Conservation (phyloP, 2,797 vertebrate genomes). For the Ptychadena robeensis region DNA sequence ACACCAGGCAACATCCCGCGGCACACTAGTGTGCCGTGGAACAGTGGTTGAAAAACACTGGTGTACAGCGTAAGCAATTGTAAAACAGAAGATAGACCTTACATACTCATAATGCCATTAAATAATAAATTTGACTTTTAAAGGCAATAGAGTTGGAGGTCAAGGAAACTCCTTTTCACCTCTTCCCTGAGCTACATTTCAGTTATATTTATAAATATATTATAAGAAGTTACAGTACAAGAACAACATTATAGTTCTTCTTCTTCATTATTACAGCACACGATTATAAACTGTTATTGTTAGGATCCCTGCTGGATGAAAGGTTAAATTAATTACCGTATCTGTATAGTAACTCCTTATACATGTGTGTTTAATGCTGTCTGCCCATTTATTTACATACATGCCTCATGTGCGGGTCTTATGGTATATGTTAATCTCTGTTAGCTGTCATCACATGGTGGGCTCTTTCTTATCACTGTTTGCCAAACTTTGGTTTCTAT, state of each 20-base stretch:
- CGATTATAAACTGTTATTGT: conserved; percentile 35
- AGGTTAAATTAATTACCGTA: conserved; percentile 50
- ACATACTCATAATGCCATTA: too few species aligned
- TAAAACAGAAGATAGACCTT: too few species aligned
- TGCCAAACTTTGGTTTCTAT: conserved; percentile 40
- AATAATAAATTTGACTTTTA: too few species aligned
- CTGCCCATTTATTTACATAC: conserved; percentile 2
- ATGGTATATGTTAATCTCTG: conserved; percentile 47
- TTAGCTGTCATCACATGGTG: conserved; percentile 27
- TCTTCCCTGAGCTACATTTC: background rate
- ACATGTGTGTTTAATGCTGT: conserved; percentile 15
- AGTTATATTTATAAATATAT: background rate
- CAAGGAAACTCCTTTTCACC: too few species aligned
- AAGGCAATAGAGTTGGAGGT: too few species aligned
- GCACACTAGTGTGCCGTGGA: too few species aligned
- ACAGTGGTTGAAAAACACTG: too few species aligned
- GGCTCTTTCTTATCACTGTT: conserved; percentile 51
- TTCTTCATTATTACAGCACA: background rate
- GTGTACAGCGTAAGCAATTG: too few species aligned
- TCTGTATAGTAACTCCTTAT: background rate
- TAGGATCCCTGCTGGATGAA: conserved; percentile 19
- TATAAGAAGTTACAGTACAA: background rate
- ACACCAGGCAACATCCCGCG: too few species aligned
- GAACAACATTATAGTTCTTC: background rate
- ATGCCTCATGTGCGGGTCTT: conserved; percentile 16